Conservation (phyloP, 2,113 vertebrate species). For the Austrofundulus limnaeus region DNA sequence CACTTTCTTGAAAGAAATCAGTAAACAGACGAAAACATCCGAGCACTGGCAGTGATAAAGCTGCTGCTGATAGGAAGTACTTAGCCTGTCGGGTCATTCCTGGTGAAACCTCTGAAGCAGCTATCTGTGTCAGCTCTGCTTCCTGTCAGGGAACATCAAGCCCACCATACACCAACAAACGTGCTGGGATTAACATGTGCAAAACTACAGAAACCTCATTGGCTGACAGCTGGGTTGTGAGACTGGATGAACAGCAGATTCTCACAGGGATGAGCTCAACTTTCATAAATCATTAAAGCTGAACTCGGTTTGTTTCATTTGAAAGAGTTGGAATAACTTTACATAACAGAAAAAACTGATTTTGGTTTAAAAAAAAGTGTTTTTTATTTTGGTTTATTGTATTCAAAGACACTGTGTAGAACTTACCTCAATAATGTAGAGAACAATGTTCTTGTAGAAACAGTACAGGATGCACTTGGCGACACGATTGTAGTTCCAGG, state of each 20-base stretch:
- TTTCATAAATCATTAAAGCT: too few species aligned
- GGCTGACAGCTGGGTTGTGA: slow-evolving; percentile 9
- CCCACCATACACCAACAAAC: slow-evolving; percentile 15
- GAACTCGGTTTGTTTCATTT: too few species aligned
- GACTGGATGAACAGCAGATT: background rate
- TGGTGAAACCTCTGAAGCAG: slow-evolving; percentile 57
- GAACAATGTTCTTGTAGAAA: slow-evolving; percentile 99
- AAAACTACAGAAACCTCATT: slow-evolving; percentile 12
- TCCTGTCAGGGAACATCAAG: slow-evolving; percentile 65
- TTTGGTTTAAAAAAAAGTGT: too few species aligned
- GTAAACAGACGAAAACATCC: slow-evolving; percentile 48
- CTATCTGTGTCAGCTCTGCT: slow-evolving; percentile 66
- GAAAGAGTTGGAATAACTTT: too few species aligned
- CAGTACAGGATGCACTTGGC: slow-evolving; percentile 99
- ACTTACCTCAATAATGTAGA: slow-evolving; percentile 97
- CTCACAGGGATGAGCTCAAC: too few species aligned
- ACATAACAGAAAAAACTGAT: too few species aligned
- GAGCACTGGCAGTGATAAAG: slow-evolving; percentile 55
- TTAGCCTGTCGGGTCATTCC: slow-evolving; percentile 67
- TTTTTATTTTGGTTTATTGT: too few species aligned
- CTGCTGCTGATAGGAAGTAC: slow-evolving; percentile 68
- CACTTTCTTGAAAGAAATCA: slow-evolving; percentile 20
- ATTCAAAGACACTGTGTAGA: slow-evolving; percentile 2
- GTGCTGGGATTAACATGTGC: background rate
- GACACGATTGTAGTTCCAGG: slow-evolving; percentile 98